Evolutionary conservation across 2,888 invertebrate genomes (phyloP).

Genomic region (Ennomos fuscantarius): DNA sequence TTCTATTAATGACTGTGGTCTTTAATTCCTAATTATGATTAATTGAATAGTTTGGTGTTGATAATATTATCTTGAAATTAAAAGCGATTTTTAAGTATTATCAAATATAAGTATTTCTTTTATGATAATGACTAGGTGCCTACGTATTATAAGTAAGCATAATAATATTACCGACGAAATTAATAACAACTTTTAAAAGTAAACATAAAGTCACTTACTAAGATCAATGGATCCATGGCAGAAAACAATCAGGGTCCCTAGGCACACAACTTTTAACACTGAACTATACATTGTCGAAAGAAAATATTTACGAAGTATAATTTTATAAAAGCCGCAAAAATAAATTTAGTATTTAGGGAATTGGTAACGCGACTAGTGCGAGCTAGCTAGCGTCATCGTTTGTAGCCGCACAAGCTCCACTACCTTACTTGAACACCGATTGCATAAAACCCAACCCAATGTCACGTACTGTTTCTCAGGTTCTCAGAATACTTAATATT

Average conservation of each 20-base stretch:
- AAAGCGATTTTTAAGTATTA: too few relatives aligned
- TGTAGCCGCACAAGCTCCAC: constrained; percentile 39
- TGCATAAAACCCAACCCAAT: constrained; percentile 66
- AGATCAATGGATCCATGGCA: constrained; percentile 60
- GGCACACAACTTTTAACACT: constrained; percentile 39
- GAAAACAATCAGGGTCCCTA: constrained; percentile 46
- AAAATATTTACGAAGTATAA: background rate
- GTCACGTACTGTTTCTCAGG: constrained; percentile 58
- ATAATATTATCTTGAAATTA: too few relatives aligned
- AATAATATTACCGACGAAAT: too few relatives aligned
- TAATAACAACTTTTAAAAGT: background rate
- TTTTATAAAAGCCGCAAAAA: background rate
- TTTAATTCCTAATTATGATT: too few relatives aligned
- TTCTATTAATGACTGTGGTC: too few relatives aligned
- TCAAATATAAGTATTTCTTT: too few relatives aligned
- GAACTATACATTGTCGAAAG: constrained; percentile 26
- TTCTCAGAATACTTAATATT: constrained; percentile 53
- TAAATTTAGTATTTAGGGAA: constrained; percentile 8
- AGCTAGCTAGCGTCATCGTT: constrained; percentile 44
- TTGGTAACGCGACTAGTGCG: constrained; percentile 42
- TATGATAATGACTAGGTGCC: too few relatives aligned
- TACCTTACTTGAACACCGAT: constrained; percentile 43
- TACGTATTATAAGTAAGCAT: too few relatives aligned
- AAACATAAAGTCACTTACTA: constrained; percentile 54
- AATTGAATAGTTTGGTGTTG: too few relatives aligned